Conservation (phyloP, 2,113 vertebrate genomes). For the Benitochromis conjunctus region DNA sequence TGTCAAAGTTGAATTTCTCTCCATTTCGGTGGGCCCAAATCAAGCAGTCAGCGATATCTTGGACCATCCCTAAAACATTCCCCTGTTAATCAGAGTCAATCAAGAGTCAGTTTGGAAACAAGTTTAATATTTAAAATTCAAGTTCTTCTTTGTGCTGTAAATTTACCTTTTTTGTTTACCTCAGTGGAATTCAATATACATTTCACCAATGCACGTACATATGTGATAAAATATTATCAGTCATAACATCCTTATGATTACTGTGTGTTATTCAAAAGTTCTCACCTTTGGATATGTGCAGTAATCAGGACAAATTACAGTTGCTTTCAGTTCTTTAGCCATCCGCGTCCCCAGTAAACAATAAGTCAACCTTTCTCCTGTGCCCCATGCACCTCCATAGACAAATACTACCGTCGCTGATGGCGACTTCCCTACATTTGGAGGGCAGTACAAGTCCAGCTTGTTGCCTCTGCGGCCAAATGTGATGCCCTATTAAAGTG, state of each 20-base stretch:
- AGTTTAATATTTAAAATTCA: not conserved
- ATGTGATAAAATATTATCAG: not conserved
- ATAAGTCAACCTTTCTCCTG: conserved; percentile 70
- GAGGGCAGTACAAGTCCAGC: conserved; percentile 69
- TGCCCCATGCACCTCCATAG: conserved; percentile 73
- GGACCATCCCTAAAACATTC: conserved; percentile 73
- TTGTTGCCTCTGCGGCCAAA: conserved; percentile 72
- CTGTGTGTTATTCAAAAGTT: not conserved
- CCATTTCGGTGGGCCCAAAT: conserved; percentile 68
- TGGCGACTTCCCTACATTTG: not conserved
- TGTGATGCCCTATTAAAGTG: conserved; percentile 54
- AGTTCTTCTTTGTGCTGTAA: not conserved
- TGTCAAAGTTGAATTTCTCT: conserved; percentile 64
- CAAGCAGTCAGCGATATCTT: conserved; percentile 73
- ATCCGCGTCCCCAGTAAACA: conserved; percentile 70
- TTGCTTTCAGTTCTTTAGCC: conserved; percentile 66
- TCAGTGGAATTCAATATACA: not conserved
- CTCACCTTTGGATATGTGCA: conserved; percentile 71
- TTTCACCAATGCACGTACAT: not conserved
- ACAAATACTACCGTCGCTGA: conserved; percentile 66
- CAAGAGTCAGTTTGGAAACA: not conserved
- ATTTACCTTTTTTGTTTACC: not conserved
- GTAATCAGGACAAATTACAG: conserved; percentile 76
- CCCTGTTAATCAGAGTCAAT: conserved; percentile 24
- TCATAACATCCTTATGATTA: not conserved